A percentile compares a stretch with the other conserved stretches of the same genome.
Evolutionary conservation across 2,113 vertebrate species (phyloP).

Genomic region (Theristicus caerulescens): DNA sequence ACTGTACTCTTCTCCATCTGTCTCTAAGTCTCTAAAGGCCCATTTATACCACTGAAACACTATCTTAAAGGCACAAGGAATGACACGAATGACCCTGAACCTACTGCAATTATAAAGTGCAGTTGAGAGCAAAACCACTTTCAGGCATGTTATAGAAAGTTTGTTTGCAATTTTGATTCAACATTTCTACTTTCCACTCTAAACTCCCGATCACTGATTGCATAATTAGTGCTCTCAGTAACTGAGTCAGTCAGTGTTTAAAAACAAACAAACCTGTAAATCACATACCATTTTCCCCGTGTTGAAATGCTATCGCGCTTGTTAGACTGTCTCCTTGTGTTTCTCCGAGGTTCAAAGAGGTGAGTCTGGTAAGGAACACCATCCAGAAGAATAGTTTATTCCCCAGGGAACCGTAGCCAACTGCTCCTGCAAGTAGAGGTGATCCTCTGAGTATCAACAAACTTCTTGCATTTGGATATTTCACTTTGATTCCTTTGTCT

Average conservation of each 20-base stretch:
- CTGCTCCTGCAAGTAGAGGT: not conserved
- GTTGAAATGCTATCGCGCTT: constrained; percentile 23
- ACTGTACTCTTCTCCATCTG: constrained; percentile 36
- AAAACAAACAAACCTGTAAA: constrained; percentile 24
- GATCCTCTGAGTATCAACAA: not conserved
- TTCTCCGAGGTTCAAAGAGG: not conserved
- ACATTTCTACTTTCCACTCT: not conserved
- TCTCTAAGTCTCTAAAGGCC: not conserved
- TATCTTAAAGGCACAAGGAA: constrained; percentile 19
- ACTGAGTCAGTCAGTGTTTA: constrained; percentile 30
- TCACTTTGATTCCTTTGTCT: constrained; percentile 9
- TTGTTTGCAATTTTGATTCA: not conserved
- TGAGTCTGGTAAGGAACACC: not conserved
- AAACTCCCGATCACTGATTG: not conserved
- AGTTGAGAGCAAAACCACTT: not conserved
- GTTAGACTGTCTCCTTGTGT: not conserved
- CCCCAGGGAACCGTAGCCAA: not conserved
- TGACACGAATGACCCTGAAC: not conserved
- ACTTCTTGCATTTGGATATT: constrained; percentile 1
- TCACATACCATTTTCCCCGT: not conserved
- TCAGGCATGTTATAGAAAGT: not conserved
- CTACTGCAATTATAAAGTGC: not conserved
- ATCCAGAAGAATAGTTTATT: not conserved
- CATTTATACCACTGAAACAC: constrained; percentile 20
- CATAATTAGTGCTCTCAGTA: constrained; percentile 10